phyloP scores from a whole-genome alignment of 1,140 invertebrate species.

The Cydia amplana region DNA sequence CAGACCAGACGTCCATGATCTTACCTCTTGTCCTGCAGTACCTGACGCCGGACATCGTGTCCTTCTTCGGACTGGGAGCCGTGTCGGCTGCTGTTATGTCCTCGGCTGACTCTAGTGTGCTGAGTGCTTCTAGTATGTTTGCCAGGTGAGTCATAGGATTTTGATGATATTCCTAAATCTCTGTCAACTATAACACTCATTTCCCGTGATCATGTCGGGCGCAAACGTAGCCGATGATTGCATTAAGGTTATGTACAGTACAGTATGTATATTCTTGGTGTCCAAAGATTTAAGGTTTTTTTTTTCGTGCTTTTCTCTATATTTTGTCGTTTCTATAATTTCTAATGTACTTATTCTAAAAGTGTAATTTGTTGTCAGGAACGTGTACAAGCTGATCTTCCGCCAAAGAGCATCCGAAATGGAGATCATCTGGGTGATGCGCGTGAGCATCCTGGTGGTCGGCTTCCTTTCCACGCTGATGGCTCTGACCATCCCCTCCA shows the following conservation, averaged over 20 bases:
- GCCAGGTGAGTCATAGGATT: constrained; percentile 80
- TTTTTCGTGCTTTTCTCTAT: too few species aligned
- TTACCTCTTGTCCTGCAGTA: constrained; percentile 98
- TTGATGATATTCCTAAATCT: too few species aligned
- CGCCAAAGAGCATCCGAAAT: constrained; percentile 95
- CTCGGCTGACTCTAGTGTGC: constrained; percentile 97
- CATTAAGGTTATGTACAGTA: too few species aligned
- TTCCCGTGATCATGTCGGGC: too few species aligned
- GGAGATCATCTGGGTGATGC: constrained; percentile 99
- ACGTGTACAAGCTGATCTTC: constrained; percentile 98
- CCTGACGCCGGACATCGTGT: constrained; percentile 95
- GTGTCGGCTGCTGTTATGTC: constrained; percentile 99
- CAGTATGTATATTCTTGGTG: too few species aligned
- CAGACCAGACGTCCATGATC: constrained; percentile 93
- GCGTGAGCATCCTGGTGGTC: constrained; percentile 94
- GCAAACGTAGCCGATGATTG: too few species aligned
- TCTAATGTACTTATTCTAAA: too few species aligned
- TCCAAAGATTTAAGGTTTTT: not conserved
- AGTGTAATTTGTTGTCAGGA: constrained; percentile 79
- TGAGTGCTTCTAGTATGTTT: constrained; percentile 99
- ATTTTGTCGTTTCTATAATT: too few species aligned
- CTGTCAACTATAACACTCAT: too few species aligned
- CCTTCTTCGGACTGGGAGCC: constrained; percentile 98
- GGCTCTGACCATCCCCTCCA: constrained; percentile 97
- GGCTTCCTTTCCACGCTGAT: constrained; percentile 95